Base-by-base conservation (phyloP, 2,888 invertebrate species). In the Subacronicta megacephala region DNA sequence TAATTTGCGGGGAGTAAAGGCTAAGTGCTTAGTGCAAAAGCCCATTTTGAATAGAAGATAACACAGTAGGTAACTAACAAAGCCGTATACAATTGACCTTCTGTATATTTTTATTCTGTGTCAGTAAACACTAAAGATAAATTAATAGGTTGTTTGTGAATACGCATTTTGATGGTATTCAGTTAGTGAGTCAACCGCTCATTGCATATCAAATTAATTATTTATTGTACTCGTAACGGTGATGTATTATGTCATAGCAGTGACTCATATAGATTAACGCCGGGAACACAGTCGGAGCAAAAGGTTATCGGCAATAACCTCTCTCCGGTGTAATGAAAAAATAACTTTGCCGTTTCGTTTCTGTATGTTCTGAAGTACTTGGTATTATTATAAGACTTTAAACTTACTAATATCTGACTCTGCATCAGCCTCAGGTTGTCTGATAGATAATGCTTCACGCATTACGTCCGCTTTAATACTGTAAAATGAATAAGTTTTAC, bases 221-320 rank as follows among this genome's bases (percentile, higher is more conserved):
- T 70, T 53, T 42, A 53, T 54, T 49, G 41, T 54, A 13, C 41
- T 71, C 36, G 38, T 53, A 55, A 51, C 51, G 23, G 57, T 41
- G 33, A 20, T 46, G 35, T 29, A 43, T 70, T 74, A 74, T 72
- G 75, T 66, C 71, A 62, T 52, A 45, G 17, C 5, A 23, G 12
- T 74, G 72, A 75, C 35, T 71, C 67, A 75, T 42, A 16, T 1
- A 10, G 33, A 37, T 41, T 38, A 35, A 31, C 23, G 41, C 37
- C 13, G 35, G 15, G 43, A 57, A 53, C 65, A 58, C 23, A 58
- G 6, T 23, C 38, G 23, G 40, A 49, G 35, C 17, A 33, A 9
- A 4, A 1, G 29, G 20, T 52, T 46, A 52, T 52, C 29, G 9
- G 3, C 20, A 10, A 23, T 10, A 33, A 31, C n/a, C 12, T 31